phyloP scores from a whole-genome alignment of 2,888 invertebrate genomes.

The Nymphalis urticae region DNA sequence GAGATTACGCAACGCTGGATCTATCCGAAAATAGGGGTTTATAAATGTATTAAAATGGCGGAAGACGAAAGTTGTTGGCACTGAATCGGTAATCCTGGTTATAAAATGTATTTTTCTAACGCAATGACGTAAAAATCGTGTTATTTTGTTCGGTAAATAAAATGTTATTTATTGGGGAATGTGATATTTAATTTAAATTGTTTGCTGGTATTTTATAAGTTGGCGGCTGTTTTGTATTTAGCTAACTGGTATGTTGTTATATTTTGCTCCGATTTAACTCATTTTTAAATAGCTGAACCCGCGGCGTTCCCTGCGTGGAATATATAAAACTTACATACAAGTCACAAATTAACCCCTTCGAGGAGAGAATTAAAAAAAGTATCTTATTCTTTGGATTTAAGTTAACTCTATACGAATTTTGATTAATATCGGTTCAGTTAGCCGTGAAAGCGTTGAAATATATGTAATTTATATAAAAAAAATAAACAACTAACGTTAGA shows the following conservation, averaged over 20 bases:
- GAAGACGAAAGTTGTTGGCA: slow-evolving; percentile 32
- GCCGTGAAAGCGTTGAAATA: too few relatives aligned
- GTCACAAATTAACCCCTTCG: too few relatives aligned
- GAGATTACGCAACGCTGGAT: background rate
- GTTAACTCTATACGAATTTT: too few relatives aligned
- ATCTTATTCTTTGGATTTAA: too few relatives aligned
- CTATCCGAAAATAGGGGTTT: slow-evolving; percentile 11
- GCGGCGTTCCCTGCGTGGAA: too few relatives aligned
- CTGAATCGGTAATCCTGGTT: slow-evolving; percentile 24
- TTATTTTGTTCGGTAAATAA: background rate
- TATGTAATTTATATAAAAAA: too few relatives aligned
- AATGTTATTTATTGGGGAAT: background rate
- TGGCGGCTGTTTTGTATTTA: background rate
- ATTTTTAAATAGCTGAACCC: too few relatives aligned
- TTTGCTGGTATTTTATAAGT: slow-evolving; percentile 1
- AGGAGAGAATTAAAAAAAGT: too few relatives aligned
- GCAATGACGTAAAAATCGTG: slow-evolving; percentile 19
- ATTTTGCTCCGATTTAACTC: background rate
- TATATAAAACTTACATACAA: too few relatives aligned
- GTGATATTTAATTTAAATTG: background rate
- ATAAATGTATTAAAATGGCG: slow-evolving; percentile 28
- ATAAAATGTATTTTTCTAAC: slow-evolving; percentile 11
- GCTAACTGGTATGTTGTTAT: background rate
- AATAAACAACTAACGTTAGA: too few relatives aligned
- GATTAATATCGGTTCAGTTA: too few relatives aligned